phyloP scores from a whole-genome alignment of 2,888 invertebrate species.

The Plutella xylostella region DNA sequence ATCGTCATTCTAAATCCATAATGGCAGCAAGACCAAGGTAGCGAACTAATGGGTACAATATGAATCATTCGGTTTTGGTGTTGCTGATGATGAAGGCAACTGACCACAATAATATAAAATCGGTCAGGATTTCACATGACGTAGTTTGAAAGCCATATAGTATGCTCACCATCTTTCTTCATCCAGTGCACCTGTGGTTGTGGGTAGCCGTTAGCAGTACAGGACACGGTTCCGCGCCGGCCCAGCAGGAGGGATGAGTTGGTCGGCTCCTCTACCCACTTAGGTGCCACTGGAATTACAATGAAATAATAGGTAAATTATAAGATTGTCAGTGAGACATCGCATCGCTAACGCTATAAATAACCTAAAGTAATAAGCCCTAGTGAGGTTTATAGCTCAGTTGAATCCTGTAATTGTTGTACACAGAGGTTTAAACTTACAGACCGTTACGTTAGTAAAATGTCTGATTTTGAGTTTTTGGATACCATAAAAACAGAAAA shows the following conservation, averaged over 20 bases:
- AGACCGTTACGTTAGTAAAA: not conserved
- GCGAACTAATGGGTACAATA: too few species aligned
- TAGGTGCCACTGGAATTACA: slow-evolving; percentile 75
- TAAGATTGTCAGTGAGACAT: not conserved
- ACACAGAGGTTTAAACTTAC: not conserved
- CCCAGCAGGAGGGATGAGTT: slow-evolving; percentile 81
- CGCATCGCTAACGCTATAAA: not conserved
- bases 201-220: slow-evolving; percentile 85
- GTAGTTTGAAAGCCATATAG: too few species aligned
- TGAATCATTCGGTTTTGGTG: too few species aligned
- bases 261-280: slow-evolving; percentile 79
- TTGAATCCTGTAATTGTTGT: not conserved
- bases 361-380: too few species aligned
- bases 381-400: not conserved
- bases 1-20: too few species aligned
- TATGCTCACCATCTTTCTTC: slow-evolving; percentile 82
- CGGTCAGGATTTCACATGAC: too few species aligned
- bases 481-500: too few species aligned
- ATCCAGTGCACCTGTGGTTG: slow-evolving; percentile 81
- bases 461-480: too few species aligned
- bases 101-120: too few species aligned
- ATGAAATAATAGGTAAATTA: too few species aligned
- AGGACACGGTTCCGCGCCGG: slow-evolving; percentile 76
- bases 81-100: too few species aligned
- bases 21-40: too few species aligned